Conservation (phyloP, 2,797 vertebrate genomes). For the Bryconaethiops microstoma region DNA sequence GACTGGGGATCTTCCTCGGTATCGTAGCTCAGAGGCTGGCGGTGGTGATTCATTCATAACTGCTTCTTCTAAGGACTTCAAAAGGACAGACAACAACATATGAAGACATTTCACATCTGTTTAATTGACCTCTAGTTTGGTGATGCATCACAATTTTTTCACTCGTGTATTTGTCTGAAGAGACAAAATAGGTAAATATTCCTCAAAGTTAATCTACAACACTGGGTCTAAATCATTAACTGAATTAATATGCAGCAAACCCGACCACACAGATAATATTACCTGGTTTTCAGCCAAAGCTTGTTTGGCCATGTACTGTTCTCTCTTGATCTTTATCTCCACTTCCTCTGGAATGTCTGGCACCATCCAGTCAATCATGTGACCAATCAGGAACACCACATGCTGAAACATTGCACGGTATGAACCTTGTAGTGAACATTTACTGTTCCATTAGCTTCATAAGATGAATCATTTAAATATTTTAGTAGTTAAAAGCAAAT, state of each 20-base stretch:
- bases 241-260: neutral
- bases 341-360: constrained; percentile 78
- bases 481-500: neutral
- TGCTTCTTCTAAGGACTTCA: constrained; percentile 51
- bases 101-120: neutral
- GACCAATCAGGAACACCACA: constrained; percentile 79
- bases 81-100: neutral
- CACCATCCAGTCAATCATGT: constrained; percentile 80
- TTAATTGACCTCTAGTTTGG: no score
- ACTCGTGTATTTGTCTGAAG: neutral
- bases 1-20: constrained; percentile 20
- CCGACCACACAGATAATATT: neutral
- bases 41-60: constrained; percentile 39
- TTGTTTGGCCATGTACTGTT: constrained; percentile 79
- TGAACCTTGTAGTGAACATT: no score
- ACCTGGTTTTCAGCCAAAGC: constrained; percentile 78
- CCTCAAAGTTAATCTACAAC: neutral
- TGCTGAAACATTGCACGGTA: constrained; percentile 66
- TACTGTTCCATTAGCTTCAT: no score
- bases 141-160: no score
- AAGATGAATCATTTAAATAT: no score
- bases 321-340: constrained; percentile 80
- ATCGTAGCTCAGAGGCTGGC: constrained; percentile 43
- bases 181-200: neutral
- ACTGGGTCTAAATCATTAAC: neutral